These are phyloP conservation scores for Drosophila quasianomalipes DNA, from an alignment of 2,888 invertebrate genomes.

Conservation along the genomic window DNA sequence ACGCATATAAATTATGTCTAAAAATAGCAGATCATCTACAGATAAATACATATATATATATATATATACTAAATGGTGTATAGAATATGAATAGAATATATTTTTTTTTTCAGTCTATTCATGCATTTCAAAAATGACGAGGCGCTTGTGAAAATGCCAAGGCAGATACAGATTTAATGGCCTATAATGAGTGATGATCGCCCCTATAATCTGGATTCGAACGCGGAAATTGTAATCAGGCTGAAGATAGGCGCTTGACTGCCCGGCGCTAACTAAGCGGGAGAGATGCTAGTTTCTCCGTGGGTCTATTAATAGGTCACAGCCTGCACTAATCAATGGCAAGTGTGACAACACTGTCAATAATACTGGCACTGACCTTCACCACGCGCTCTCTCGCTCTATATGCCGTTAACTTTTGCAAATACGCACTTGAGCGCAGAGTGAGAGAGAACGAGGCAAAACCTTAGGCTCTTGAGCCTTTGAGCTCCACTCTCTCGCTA, in stretches of 20 bases:
- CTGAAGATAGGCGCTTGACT: constrained; percentile 44
- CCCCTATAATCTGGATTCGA: background rate
- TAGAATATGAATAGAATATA: constrained; percentile 26
- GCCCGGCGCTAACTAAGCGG: constrained; percentile 36
- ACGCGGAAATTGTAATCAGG: constrained; percentile 53
- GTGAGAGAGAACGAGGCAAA: background rate
- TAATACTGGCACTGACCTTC: constrained; percentile 56
- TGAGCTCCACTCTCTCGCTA: constrained; percentile 26
- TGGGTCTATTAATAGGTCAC: constrained; percentile 41
- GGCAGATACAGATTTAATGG: constrained; percentile 22
- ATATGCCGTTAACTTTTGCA: constrained; percentile 7
- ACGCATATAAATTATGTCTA: constrained; percentile 28
- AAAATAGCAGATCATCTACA: constrained; percentile 35
- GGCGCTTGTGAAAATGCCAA: constrained; percentile 45
- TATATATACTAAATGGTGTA: constrained; percentile 11
- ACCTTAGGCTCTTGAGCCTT: background rate
- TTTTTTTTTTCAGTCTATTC: constrained; percentile 8
- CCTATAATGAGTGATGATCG: background rate
- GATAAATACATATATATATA: constrained; percentile 17
- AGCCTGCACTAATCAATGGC: constrained; percentile 39
- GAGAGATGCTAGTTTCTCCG: constrained; percentile 4
- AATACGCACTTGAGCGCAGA: background rate
- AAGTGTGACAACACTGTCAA: constrained; percentile 19
- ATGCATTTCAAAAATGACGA: constrained; percentile 53
- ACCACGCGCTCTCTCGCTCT: constrained; percentile 35